Base-by-base conservation (phyloP, 2,797 vertebrate genomes). In the Argentina silus region DNA sequence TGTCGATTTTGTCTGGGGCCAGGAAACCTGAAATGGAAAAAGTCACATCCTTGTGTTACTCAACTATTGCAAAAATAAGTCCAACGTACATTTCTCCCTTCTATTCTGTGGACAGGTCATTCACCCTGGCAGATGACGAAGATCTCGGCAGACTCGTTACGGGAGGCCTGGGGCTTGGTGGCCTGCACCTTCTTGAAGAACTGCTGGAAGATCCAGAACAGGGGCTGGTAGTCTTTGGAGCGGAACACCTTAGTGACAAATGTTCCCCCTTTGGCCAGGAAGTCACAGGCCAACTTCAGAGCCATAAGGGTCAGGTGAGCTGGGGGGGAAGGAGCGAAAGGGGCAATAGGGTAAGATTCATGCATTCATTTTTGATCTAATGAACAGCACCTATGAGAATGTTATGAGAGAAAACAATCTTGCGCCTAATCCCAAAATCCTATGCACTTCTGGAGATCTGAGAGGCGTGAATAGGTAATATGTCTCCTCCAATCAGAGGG, bases 171-270 rank as follows among this genome's bases (percentile, higher is more conserved):
- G 0, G 98, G 98, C 36, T 99, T 99, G 72, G 98, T 99, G 81
- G 97, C 95, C 85, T 97, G 96, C 9, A 99, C 97, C 71, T 96
- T 98, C 77, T 83, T 95, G 85, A 99, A 99, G 78, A 99, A 95
- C 90, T 99, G 97, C 90, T 98, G 96, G 86, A 99, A 98, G 86
- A 99, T 98, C 98, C 98, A 99, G 3, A 99, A 89, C 0, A 99
- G 93, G 0, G 98, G 95, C 81, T 98, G 97, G 83, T 99, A 99
- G 85, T 99, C 98, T 72, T 96, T 95, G 50, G 98, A 99, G 63
- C 98, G 97, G 82, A 99, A 99, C 7, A 99, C 95, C 84, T 99
- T 99, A 3, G 96, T 99, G 88, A 99, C 94, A 56, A 99, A 99
- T 56, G 94, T 96, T 64, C 98, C 98, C 0, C 97, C 97, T 82